phyloP scores from a whole-genome alignment of 2,113 vertebrate species.

The Carassius gibelio region DNA sequence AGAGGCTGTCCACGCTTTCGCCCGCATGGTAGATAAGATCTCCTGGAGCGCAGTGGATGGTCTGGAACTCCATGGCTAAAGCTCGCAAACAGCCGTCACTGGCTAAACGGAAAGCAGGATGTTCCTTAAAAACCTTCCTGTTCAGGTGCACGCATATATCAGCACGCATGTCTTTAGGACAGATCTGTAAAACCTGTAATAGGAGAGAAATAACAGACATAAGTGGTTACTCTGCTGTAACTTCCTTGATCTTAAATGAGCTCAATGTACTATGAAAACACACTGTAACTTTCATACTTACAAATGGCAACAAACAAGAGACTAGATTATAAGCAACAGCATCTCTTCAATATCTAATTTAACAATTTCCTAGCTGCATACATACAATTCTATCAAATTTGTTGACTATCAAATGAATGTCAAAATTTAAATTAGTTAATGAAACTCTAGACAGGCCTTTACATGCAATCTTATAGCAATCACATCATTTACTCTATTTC shows the following conservation, averaged over 20 bases:
- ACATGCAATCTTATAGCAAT: not conserved
- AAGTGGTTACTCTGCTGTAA: not conserved
- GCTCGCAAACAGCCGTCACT: constrained; percentile 94
- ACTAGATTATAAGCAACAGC: not conserved
- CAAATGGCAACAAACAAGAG: not conserved
- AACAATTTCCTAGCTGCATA: too few species aligned
- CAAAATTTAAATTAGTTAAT: too few species aligned
- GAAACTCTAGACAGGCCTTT: not conserved
- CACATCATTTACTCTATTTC: not conserved
- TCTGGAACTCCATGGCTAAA: constrained; percentile 99
- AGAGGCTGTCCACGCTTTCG: constrained; percentile 96
- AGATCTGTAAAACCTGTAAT: constrained; percentile 88
- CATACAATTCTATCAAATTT: too few species aligned
- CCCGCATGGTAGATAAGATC: constrained; percentile 97
- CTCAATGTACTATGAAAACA: too few species aligned
- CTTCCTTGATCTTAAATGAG: not conserved
- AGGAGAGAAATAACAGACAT: not conserved
- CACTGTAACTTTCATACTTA: not conserved
- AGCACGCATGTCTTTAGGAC: constrained; percentile 74
- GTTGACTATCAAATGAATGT: too few species aligned
- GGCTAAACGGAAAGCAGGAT: constrained; percentile 93
- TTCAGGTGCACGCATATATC: constrained; percentile 98
- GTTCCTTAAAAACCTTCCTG: constrained; percentile 98
- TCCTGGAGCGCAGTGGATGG: constrained; percentile 94
- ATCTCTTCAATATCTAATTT: not conserved